These are phyloP conservation scores for Drosophila lutescens DNA, from an alignment of 2,888 invertebrate species.

Conservation along the genomic window DNA sequence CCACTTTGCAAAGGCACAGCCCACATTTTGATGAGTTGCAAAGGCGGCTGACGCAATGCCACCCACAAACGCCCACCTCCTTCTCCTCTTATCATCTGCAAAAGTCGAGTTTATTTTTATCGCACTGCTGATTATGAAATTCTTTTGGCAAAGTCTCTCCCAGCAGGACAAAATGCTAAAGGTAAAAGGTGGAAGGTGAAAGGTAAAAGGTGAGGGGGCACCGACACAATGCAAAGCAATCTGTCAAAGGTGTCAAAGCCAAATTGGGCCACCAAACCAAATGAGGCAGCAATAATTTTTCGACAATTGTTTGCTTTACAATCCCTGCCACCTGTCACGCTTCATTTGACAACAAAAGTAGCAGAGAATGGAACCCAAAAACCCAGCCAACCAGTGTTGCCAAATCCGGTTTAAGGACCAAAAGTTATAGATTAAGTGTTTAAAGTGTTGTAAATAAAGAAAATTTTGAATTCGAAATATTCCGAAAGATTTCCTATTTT, in stretches of 20 bases:
- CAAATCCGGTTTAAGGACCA: background rate
- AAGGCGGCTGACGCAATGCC: slow-evolving; percentile 23
- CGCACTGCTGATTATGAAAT: slow-evolving; percentile 49
- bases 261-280: slow-evolving; percentile 32
- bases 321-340: slow-evolving; percentile 41
- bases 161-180: slow-evolving; percentile 9
- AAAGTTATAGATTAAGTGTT: background rate
- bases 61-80: background rate
- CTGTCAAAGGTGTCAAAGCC: slow-evolving; percentile 69
- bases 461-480: too few relatives aligned
- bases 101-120: slow-evolving; percentile 39
- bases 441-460: too few relatives aligned
- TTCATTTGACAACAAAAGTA: slow-evolving; percentile 48
- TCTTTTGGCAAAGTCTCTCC: slow-evolving; percentile 12
- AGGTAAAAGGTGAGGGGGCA: background rate
- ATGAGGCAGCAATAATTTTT: slow-evolving; percentile 50
- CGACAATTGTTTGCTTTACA: slow-evolving; percentile 62
- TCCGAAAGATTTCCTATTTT: too few relatives aligned
- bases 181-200: slow-evolving; percentile 23
- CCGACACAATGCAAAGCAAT: slow-evolving; percentile 53
- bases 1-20: background rate
- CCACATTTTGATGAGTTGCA: slow-evolving; percentile 12
- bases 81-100: background rate
- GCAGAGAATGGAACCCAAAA: background rate
- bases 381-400: background rate